Evolutionary conservation across 2,797 vertebrate genomes (phyloP).

Genomic region (Myoxocephalus aenaeus): DNA sequence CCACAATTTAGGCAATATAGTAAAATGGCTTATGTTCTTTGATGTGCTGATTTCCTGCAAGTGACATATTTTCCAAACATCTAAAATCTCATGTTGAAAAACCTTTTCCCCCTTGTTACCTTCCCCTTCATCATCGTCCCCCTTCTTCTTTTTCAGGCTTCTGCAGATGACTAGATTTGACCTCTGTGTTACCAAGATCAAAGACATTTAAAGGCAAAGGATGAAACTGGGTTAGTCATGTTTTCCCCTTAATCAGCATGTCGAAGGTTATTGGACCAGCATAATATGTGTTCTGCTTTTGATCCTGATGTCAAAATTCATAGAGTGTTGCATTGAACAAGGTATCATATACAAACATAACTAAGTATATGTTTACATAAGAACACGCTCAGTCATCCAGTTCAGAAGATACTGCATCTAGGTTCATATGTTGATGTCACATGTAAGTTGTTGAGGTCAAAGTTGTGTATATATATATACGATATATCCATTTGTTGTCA

Average conservation of each 20-base stretch:
- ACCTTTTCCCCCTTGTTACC: neutral
- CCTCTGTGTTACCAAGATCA: conserved; percentile 26
- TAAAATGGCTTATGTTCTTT: conserved; percentile 20
- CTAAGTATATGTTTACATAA: neutral
- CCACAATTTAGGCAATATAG: neutral
- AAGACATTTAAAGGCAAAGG: conserved; percentile 42
- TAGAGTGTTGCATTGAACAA: neutral
- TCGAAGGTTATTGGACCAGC: conserved; percentile 22
- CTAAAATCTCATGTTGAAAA: conserved; percentile 6
- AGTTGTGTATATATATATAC: neutral
- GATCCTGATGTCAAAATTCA: conserved; percentile 28
- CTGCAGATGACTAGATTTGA: conserved; percentile 16
- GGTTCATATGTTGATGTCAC: neutral
- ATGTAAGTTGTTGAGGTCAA: neutral
- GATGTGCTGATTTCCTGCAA: conserved; percentile 28
- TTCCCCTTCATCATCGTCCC: neutral
- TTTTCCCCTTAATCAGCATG: conserved; percentile 39
- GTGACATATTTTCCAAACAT: conserved; percentile 44
- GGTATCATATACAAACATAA: neutral
- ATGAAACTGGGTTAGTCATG: conserved; percentile 25
- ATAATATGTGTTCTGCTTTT: conserved; percentile 32
- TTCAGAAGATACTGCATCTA: neutral
- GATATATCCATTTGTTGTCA: neutral
- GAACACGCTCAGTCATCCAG: neutral
- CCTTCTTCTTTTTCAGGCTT: neutral